Evolutionary conservation across 2,113 vertebrate genomes (phyloP), one percentile per base, ranked within the genome.

Genomic region (Cheilinus undulatus): DNA sequence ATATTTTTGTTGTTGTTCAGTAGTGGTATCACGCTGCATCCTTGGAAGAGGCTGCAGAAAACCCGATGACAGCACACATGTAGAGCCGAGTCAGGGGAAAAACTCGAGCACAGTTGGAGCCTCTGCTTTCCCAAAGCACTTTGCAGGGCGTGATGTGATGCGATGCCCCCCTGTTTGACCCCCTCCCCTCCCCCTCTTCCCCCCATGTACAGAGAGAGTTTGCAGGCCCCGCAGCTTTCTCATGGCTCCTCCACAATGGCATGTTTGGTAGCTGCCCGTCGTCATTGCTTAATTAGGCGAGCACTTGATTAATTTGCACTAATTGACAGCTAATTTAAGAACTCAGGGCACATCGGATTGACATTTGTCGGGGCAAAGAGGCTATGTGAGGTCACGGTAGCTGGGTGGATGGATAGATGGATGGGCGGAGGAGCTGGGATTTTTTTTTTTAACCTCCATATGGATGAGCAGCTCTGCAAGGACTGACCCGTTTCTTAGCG

Each of bases 291-390:
- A 98, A 99, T 98, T 97, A 96, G 95, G 97, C 96, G 93, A 96
- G 92, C 92, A 97, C 95, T 96, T 98, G 97, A 98, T 97, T 98
- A 95, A 97, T 97, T 96, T 97, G 96, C 95, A 93, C 95, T 99
- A 98, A 99, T 97, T 99, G 97, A 99, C 97, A 96, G 97, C 97
- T 98, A 99, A 99, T 99, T 99, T 98, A 93, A 95, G 91, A 93
- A 89, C 93, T 89, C 82, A 78, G 93, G 95, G 94, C 94, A 95
- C 95, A 97, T 96, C 92, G 95, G 96, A 95, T 95, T 97, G 96
- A 97, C 95, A 89, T 95, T 94, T 93, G 94, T 95, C 92, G 89
- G 93, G 91, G 85, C 87, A 93, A 93, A 82, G 91, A 90, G 94
- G 95, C 93, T 93, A 91, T 86, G 91, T 57, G 82, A 91, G 95